Conservation (phyloP, 2,888 invertebrate genomes). For the Drosophila histrio region DNA sequence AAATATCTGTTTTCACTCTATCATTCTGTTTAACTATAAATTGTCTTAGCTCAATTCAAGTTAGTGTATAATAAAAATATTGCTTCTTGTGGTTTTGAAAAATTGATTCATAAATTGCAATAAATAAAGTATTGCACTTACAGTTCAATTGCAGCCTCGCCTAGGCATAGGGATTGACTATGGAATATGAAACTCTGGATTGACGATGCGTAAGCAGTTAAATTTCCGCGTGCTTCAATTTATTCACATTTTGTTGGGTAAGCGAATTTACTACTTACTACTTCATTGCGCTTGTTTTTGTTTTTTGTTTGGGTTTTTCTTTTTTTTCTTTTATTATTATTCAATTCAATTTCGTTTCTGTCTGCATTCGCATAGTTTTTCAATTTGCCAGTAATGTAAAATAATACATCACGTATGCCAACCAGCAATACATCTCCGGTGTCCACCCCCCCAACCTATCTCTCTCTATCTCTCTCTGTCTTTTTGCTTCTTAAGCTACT, state of each 20-base stretch:
- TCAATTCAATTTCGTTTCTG: slow-evolving; percentile 31
- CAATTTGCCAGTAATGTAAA: slow-evolving; percentile 56
- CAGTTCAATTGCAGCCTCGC: slow-evolving; percentile 1
- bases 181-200: background rate
- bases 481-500: background rate
- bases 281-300: slow-evolving; percentile 7
- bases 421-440: slow-evolving; percentile 4
- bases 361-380: slow-evolving; percentile 49
- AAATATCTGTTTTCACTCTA: background rate
- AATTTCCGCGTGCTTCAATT: slow-evolving; percentile 20
- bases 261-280: slow-evolving; percentile 37
- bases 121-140: slow-evolving; percentile 36
- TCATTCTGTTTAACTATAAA: background rate
- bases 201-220: slow-evolving; percentile 35
- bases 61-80: background rate
- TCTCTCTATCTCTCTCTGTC: background rate
- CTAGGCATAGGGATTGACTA: background rate
- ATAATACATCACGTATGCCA: slow-evolving; percentile 64
- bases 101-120: slow-evolving; percentile 40
- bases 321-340: slow-evolving; percentile 22
- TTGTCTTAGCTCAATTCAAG: too few relatives aligned
- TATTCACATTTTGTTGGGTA: slow-evolving; percentile 23
- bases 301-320: slow-evolving; percentile 11
- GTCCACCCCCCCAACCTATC: background rate
- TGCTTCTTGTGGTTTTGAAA: background rate